A percentile compares a stretch with the other conserved stretches of the same genome.
phyloP scores from a whole-genome alignment of 2,888 invertebrate genomes.

The Nemapogon koenigi region DNA sequence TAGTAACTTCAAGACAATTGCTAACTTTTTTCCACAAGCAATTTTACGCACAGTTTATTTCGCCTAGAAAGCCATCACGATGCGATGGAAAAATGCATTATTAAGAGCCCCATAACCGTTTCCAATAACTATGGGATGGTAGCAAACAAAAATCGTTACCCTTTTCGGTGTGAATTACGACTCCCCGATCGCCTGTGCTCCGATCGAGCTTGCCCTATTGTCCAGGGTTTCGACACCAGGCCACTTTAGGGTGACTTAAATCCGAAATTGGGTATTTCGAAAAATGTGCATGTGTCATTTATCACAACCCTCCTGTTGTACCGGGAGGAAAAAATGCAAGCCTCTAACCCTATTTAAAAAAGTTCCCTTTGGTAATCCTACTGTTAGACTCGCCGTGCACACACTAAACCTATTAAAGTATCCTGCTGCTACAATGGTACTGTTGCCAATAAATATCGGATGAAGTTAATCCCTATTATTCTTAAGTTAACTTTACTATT shows the following conservation, averaged over 20 bases:
- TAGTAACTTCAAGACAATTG: slow-evolving; percentile 1
- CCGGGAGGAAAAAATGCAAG: slow-evolving; percentile 11
- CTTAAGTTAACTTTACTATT: too few species aligned
- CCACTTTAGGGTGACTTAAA: slow-evolving; percentile 68
- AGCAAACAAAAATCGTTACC: slow-evolving; percentile 37
- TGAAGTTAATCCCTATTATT: slow-evolving; percentile 40
- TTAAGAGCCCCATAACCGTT: slow-evolving; percentile 44
- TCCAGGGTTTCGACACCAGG: slow-evolving; percentile 38
- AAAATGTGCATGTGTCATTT: slow-evolving; percentile 68
- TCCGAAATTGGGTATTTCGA: slow-evolving; percentile 68
- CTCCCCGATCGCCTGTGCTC: slow-evolving; percentile 27
- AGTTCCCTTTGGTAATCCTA: slow-evolving; percentile 55
- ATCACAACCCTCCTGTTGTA: slow-evolving; percentile 46
- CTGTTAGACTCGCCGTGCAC: slow-evolving; percentile 41
- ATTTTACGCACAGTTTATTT: slow-evolving; percentile 49
- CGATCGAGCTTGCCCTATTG: slow-evolving; percentile 32
- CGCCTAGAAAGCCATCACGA: slow-evolving; percentile 33
- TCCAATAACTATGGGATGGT: slow-evolving; percentile 31
- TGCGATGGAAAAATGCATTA: slow-evolving; percentile 47
- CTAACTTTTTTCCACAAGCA: slow-evolving; percentile 32
- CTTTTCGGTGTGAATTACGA: slow-evolving; percentile 52
- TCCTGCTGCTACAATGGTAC: slow-evolving; percentile 56
- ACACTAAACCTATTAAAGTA: slow-evolving; percentile 61
- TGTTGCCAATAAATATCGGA: slow-evolving; percentile 48
- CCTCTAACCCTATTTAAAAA: slow-evolving; percentile 54